Base-by-base conservation (phyloP, 1,140 invertebrate species). In the Doryteuthis pealeii region DNA sequence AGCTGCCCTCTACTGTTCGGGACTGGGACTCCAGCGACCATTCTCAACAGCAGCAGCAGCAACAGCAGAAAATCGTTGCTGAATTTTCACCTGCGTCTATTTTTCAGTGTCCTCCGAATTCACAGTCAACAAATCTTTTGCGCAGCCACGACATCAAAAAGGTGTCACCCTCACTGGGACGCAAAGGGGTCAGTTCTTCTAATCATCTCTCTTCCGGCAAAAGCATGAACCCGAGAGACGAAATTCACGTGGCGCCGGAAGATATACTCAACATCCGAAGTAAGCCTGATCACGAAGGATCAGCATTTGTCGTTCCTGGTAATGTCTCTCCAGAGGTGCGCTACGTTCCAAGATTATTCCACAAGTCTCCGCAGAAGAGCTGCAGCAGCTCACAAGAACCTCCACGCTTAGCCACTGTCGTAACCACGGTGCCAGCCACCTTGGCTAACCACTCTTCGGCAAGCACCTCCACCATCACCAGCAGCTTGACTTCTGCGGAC, bases 51-150 rank as follows among this genome's bases (percentile, higher is more conserved):
- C 22, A 62, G 22, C 58, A 62, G 22, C 22, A 62, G 28, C 58
- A 62, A 30, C 28, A n/a, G 15, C 28, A 68, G 66, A 68, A 33
- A 68, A 68, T 68, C 10, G 66, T 68, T 68, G 66, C 66, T 8
- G 66, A 68, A 8, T 32, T 68, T 31, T 68, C 66, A 10, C 66
- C 66, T 32, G 66, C 66, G 8, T 68, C 66, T 32, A 33, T 33
- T 32, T 68, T 68, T 68, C 66, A 33, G 28, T 68, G 66, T 68
- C 66, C 66, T 8, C 28, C 66, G 30, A n/a, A n/a, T n/a, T 26
- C 65, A 22, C 54, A 62, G 18, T 62, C 54, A n/a, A 62, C 22
- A 22, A 62, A 62, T 28, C 54, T 62, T 5, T n/a, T 62, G 18
- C 54, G 54, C 26, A 62, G 6, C 22, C 54, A 62, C 18, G 54